These are phyloP conservation scores for Tillus elongatus DNA, from an alignment of 2,888 invertebrate genomes.

Conservation along the genomic window DNA sequence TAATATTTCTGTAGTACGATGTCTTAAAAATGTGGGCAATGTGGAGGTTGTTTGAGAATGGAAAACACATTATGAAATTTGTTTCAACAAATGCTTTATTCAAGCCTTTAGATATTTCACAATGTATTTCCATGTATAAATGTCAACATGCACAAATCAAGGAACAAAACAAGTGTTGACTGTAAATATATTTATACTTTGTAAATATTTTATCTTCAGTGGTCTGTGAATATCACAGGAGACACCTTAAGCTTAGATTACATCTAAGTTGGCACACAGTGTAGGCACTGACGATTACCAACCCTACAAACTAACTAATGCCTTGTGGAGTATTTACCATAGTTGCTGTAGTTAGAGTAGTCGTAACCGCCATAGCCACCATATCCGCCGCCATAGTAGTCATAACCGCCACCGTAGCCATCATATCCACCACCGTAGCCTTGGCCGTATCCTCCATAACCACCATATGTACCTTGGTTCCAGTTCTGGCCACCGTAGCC, in stretches of 20 bases:
- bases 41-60: slow-evolving; percentile 41
- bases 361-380: slow-evolving; percentile 72
- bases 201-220: slow-evolving; percentile 9
- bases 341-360: slow-evolving; percentile 73
- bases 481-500: slow-evolving; percentile 58
- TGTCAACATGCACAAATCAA: slow-evolving; percentile 32
- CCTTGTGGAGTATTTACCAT: slow-evolving; percentile 58
- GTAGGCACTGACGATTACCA: slow-evolving; percentile 13
- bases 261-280: slow-evolving; percentile 8
- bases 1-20: too few species aligned
- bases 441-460: slow-evolving; percentile 61
- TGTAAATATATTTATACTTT: slow-evolving; percentile 24
- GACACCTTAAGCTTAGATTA: background rate
- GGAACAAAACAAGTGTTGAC: slow-evolving; percentile 37
- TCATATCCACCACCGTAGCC: slow-evolving; percentile 65
- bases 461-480: slow-evolving; percentile 55
- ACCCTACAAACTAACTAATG: slow-evolving; percentile 19
- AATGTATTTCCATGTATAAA: slow-evolving; percentile 56
- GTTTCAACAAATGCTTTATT: slow-evolving; percentile 59
- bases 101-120: slow-evolving; percentile 49
- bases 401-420: slow-evolving; percentile 60
- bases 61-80: slow-evolving; percentile 58
- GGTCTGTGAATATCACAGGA: slow-evolving; percentile 30
- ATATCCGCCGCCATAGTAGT: slow-evolving; percentile 67
- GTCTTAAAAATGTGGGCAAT: slow-evolving; percentile 6